phyloP scores from a whole-genome alignment of 2,113 vertebrate genomes.

The Leptobrachium leishanense region DNA sequence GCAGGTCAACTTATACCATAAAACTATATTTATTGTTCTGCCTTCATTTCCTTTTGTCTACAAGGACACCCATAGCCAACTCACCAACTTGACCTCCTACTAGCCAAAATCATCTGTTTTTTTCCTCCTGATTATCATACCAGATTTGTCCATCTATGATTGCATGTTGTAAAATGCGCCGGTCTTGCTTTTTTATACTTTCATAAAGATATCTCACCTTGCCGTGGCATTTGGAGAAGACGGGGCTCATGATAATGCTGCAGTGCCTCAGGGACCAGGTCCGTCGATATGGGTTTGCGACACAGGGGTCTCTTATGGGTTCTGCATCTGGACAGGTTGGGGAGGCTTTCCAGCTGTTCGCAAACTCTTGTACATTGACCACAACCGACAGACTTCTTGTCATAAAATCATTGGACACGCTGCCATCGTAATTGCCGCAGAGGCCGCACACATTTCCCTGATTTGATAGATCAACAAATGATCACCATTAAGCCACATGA shows the following conservation, averaged over 20 bases:
- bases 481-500: no score
- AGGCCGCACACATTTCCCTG: slow-evolving; percentile 62
- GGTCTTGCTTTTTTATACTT: no score
- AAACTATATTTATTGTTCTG: no score
- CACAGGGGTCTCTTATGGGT: neutral
- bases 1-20: no score
- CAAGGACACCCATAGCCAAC: no score
- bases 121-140: no score
- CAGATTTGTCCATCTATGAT: no score
- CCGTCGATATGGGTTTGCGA: slow-evolving; percentile 56
- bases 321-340: neutral
- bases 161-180: no score
- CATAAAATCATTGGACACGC: slow-evolving; percentile 67
- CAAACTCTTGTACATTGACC: slow-evolving; percentile 50
- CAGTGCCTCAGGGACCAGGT: slow-evolving; percentile 71
- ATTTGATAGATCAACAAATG: no score
- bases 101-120: no score
- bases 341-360: neutral
- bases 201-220: slow-evolving; percentile 46
- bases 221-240: slow-evolving; percentile 64
- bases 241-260: slow-evolving; percentile 60
- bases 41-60: no score
- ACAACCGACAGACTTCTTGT: slow-evolving; percentile 71
- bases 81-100: no score
- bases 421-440: slow-evolving; percentile 65